A percentile compares a stretch with the other conserved stretches of the same genome.
Evolutionary conservation across 2,888 invertebrate genomes (phyloP).

Genomic region (Halictus quadricinctus): DNA sequence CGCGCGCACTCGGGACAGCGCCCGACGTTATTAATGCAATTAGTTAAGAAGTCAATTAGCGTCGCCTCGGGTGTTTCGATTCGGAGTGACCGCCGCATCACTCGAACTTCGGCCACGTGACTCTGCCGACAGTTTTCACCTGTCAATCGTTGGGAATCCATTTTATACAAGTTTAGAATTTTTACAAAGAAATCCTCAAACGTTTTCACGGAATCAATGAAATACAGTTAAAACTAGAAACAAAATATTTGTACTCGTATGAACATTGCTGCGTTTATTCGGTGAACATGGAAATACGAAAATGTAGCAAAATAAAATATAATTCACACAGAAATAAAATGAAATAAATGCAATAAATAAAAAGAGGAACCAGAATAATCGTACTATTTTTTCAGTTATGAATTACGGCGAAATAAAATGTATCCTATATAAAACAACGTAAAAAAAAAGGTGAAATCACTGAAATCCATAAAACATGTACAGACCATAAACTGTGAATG

Average conservation of each 20-base stretch:
- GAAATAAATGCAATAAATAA: not conserved
- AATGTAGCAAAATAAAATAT: not conserved
- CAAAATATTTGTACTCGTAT: not conserved
- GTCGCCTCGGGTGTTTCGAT: conserved; percentile 30
- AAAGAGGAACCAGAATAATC: not conserved
- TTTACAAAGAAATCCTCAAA: not conserved
- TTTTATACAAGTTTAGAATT: not conserved
- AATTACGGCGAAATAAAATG: not conserved
- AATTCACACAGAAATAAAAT: not conserved
- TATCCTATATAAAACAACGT: not conserved
- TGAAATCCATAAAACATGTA: not conserved
- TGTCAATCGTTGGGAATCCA: not conserved
- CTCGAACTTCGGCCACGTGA: not conserved
- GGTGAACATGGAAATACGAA: not conserved
- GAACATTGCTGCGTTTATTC: not conserved
- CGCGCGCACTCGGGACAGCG: not conserved
- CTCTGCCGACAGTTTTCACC: too few relatives aligned
- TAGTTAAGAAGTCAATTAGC: conserved; percentile 57
- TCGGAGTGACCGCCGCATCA: conserved; percentile 1
- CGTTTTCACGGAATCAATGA: not conserved
- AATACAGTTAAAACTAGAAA: not conserved
- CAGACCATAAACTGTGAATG: not conserved
- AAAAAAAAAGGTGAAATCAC: not conserved
- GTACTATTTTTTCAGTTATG: not conserved
- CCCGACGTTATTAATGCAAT: conserved; percentile 49